Conservation (phyloP, 2,888 invertebrate species). For the Sturmia bella region DNA sequence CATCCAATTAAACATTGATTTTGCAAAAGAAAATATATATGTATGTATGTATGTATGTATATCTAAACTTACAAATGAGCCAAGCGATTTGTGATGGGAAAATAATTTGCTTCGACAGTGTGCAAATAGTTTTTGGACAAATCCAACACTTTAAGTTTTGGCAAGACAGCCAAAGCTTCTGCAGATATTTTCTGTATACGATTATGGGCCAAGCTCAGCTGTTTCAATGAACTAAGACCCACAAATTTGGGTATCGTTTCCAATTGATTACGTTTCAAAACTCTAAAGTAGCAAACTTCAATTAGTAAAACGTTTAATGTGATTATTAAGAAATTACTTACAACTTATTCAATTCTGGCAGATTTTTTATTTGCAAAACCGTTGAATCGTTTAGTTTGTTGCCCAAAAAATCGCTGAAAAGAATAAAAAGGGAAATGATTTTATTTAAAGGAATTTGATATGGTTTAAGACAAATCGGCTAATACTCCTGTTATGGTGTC, state of each 20-base stretch:
- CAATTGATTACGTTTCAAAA: constrained; percentile 90
- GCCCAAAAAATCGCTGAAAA: constrained; percentile 84
- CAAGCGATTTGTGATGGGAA: constrained; percentile 81
- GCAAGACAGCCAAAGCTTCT: constrained; percentile 92
- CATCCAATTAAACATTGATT: too few relatives aligned
- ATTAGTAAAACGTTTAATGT: not conserved
- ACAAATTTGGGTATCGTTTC: constrained; percentile 90
- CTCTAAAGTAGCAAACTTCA: constrained; percentile 70
- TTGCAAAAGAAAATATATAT: too few relatives aligned
- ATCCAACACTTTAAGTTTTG: constrained; percentile 80
- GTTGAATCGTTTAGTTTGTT: constrained; percentile 83
- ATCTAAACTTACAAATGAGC: constrained; percentile 76
- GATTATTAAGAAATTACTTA: constrained; percentile 76
- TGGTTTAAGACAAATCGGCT: too few relatives aligned
- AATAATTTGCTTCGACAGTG: constrained; percentile 80
- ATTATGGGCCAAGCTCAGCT: constrained; percentile 91
- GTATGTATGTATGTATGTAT: not conserved
- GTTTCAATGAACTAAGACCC: constrained; percentile 87
- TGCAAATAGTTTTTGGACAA: constrained; percentile 82
- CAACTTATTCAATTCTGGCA: constrained; percentile 83
- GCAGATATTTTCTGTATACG: constrained; percentile 89
- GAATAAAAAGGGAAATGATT: not conserved
- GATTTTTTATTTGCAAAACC: constrained; percentile 82
- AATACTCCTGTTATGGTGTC: too few relatives aligned
- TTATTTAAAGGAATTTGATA: too few relatives aligned